Conservation (phyloP, 2,888 invertebrate species). For the Augochlorella aurata region DNA sequence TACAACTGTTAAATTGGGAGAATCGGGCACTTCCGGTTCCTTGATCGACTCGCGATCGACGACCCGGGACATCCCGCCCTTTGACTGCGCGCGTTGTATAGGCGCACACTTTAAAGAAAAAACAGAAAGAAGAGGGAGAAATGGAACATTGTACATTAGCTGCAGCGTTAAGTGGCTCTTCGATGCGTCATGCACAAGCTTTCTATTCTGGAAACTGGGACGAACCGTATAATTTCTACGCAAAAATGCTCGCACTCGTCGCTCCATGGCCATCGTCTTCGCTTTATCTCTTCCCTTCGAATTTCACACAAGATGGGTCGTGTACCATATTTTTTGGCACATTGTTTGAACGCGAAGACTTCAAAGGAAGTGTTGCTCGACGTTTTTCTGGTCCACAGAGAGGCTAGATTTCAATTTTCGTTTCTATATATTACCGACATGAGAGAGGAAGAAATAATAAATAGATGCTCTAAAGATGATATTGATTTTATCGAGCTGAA, state of each 20-base stretch:
- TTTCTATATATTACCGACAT: not conserved
- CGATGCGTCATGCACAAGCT: not conserved
- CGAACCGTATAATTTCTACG: not conserved
- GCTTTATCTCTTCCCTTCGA: not conserved
- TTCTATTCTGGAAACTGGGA: not conserved
- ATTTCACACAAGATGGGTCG: not conserved
- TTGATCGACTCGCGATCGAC: constrained; percentile 29
- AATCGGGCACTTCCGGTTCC: not conserved
- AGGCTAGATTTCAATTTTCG: not conserved
- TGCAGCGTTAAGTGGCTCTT: not conserved
- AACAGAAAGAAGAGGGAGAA: not conserved
- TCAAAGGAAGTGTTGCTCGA: not conserved
- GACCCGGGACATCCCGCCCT: constrained; percentile 13
- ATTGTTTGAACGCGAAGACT: not conserved
- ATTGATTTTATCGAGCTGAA: not conserved
- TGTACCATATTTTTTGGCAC: not conserved
- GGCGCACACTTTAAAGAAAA: not conserved
- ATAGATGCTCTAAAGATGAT: not conserved
- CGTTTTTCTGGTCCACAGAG: not conserved
- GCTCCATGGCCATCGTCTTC: not conserved
- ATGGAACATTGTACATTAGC: not conserved
- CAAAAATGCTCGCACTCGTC: not conserved
- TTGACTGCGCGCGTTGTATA: not conserved
- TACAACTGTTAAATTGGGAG: constrained; percentile 27
- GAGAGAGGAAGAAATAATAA: not conserved